Percentiles rank a stretch among this genome's conserved stretches.
phyloP scores from a whole-genome alignment of 1,140 invertebrate species.

The Bombus sibiricus region DNA sequence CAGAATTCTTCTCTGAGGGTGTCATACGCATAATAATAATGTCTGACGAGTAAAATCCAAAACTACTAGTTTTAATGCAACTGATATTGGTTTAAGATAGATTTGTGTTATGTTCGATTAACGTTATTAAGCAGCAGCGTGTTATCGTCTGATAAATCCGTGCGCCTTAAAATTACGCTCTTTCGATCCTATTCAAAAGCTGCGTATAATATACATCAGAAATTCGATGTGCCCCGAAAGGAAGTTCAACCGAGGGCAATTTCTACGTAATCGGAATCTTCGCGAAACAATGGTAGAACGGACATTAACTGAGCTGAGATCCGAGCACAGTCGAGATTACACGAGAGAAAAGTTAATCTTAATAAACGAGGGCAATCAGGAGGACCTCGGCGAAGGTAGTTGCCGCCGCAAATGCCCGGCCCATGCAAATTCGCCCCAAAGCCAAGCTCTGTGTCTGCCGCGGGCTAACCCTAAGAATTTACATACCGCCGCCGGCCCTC shows the following conservation, averaged over 20 bases:
- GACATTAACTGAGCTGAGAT: neutral
- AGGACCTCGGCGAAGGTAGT: conserved; percentile 57
- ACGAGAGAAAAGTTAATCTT: conserved; percentile 83
- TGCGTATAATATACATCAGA: neutral
- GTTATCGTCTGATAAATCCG: no score
- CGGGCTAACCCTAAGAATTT: conserved; percentile 75
- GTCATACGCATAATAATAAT: no score
- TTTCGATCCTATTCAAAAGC: no score
- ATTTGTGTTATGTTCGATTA: no score
- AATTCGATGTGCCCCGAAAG: neutral
- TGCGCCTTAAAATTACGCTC: no score
- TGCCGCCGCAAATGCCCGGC: conserved; percentile 77
- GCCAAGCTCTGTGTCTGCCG: conserved; percentile 50
- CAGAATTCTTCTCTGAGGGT: no score
- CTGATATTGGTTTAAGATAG: no score
- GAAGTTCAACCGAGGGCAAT: conserved; percentile 2
- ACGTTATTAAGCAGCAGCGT: no score
- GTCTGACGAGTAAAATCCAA: no score
- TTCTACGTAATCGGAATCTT: conserved; percentile 34
- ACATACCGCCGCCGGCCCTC: conserved; percentile 71
- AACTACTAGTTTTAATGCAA: no score
- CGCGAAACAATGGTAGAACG: conserved; percentile 26
- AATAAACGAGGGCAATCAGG: conserved; percentile 82
- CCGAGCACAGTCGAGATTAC: conserved; percentile 70
- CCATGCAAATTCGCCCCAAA: conserved; percentile 79